These are phyloP conservation scores for Pachycephala philippinensis DNA, from an alignment of 2,113 vertebrate genomes.

Conservation along the genomic window DNA sequence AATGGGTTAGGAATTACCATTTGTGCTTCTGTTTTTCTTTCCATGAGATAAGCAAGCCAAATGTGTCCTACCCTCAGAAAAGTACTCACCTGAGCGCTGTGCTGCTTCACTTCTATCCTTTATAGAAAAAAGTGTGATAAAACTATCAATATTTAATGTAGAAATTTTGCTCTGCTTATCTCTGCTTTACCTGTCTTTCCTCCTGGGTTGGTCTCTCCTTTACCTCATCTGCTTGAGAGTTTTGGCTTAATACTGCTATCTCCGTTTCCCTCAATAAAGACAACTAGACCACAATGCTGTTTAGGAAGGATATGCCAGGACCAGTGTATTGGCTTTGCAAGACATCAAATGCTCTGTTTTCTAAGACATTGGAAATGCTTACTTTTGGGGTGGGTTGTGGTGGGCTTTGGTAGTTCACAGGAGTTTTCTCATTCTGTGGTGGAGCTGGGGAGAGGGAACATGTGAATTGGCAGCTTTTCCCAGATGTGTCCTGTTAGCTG, in stretches of 20 bases:
- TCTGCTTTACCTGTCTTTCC: not conserved
- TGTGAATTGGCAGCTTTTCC: not conserved
- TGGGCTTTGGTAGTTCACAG: not conserved
- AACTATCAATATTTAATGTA: not conserved
- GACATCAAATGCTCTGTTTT: not conserved
- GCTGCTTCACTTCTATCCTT: not conserved
- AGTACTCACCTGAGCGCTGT: not conserved
- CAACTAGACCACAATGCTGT: not conserved
- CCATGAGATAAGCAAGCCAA: not conserved
- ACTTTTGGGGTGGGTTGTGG: not conserved
- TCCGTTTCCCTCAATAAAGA: not conserved
- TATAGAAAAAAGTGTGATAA: not conserved
- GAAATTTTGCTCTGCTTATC: not conserved
- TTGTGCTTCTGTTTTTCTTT: not conserved
- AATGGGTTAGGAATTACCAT: not conserved
- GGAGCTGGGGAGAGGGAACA: not conserved
- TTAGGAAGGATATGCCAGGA: not conserved
- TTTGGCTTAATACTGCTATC: not conserved
- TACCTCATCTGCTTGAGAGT: slow-evolving; percentile 19
- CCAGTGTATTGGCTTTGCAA: not conserved
- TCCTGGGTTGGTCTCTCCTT: not conserved
- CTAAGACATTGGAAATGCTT: not conserved
- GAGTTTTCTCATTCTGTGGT: not conserved
- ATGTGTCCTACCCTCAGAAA: not conserved
- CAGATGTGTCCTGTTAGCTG: not conserved